Base-by-base conservation (phyloP, 2,113 vertebrate genomes). In the Ammospiza nelsoni region DNA sequence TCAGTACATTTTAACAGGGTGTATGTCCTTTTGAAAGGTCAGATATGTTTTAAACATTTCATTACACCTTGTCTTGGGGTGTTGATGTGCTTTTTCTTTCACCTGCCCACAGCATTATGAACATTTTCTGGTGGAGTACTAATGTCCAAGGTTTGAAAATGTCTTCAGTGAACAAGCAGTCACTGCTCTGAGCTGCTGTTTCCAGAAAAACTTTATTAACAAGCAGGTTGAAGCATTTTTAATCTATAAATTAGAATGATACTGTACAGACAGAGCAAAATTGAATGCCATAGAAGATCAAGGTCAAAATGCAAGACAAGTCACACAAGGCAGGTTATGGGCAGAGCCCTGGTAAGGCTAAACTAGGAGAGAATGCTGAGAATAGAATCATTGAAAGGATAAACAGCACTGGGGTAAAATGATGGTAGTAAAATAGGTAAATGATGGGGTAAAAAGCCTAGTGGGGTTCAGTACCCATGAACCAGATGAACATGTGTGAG, bases 1-100 rank as follows among this genome's bases (percentile, higher is more conserved):
- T 95, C 84, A 87, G 89, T 73, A 91, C 62, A 90, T 90, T 95
- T 95, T 97, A 95, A 92, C 84, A 77, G 55, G 62, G 66, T 84
- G 11, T n/a, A 4, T 91, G 90, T 94, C 93, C 90, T 96, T 97
- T 96, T 76, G 61, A 97, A 96, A 97, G 92, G 94, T 96, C 94
- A 92, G 75, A 20, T 85, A 44, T 66, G 78, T 93, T 96, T 97
- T 96, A 96, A 90, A 92, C 72, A 67, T 95, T 96, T 80, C 61
- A 82, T 78, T 96, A 84, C 86, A 62, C 71, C 68, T 72, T 74
- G 44, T 93, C 69, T 84, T 78, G 8, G 1, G 25, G 44, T 52
- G 43, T 89, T 92, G 69, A 65, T 75, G 61, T 65, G 72, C 79
- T 93, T 75, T 76, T 78, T 55, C 35, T 89, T 87, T 71, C 66